A percentile compares a stretch with the other conserved stretches of the same genome.
Conservation (phyloP, 2,797 vertebrate genomes). For the Danio tinwini region DNA sequence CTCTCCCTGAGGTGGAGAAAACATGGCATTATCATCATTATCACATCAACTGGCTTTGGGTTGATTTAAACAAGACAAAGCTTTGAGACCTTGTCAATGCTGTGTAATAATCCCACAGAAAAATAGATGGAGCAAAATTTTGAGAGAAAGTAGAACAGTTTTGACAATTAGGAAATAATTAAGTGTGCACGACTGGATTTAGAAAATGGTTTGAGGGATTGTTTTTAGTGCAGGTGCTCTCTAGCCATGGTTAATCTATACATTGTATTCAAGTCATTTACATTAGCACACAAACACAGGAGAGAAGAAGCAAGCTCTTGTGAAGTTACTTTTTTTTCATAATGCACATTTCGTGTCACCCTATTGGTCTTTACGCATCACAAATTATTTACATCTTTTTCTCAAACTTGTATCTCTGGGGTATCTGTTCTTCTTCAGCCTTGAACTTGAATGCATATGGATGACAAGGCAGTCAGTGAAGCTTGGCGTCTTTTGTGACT, state of each 20-base stretch:
- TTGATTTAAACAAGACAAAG: conserved; percentile 23
- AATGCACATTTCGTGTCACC: too few species aligned
- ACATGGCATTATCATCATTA: conserved; percentile 26
- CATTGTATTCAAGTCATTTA: background rate
- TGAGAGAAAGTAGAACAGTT: background rate
- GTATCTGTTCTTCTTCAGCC: background rate
- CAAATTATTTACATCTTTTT: background rate
- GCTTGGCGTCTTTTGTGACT: background rate
- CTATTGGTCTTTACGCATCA: too few species aligned
- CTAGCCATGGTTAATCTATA: background rate
- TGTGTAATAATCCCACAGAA: background rate
- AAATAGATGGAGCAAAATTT: conserved; percentile 10
- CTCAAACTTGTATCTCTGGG: background rate
- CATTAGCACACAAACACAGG: background rate
- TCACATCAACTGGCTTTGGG: conserved; percentile 16
- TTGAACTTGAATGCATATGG: background rate
- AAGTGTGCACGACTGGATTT: background rate
- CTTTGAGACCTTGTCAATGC: background rate
- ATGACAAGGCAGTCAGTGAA: background rate
- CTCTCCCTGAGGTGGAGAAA: conserved; percentile 13
- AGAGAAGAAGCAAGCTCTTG: background rate
- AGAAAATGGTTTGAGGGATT: background rate
- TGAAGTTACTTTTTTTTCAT: background rate
- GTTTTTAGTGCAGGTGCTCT: background rate
- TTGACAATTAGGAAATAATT: background rate